phyloP scores from a whole-genome alignment of 2,113 vertebrate genomes.

The Aspidoscelis tigris region DNA sequence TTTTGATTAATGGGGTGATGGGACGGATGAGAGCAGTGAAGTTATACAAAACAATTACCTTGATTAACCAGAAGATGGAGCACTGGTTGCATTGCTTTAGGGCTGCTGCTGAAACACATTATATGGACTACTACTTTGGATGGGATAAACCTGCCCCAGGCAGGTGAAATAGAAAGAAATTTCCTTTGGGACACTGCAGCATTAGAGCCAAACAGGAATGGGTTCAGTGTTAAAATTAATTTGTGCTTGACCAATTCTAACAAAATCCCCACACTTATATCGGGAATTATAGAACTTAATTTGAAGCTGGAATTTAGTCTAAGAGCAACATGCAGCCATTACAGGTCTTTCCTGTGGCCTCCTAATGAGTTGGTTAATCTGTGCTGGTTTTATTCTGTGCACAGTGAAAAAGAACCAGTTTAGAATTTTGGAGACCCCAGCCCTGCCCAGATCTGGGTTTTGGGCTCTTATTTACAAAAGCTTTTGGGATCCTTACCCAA shows the following conservation, averaged over 20 bases:
- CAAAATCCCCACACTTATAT: neutral
- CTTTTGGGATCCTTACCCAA: too few species aligned
- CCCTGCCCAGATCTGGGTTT: too few species aligned
- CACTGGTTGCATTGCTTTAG: conserved; percentile 10
- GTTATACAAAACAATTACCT: conserved; percentile 27
- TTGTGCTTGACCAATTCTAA: neutral
- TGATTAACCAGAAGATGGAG: conserved; percentile 61
- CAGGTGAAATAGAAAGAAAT: neutral
- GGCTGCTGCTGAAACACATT: neutral
- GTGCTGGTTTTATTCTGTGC: too few species aligned
- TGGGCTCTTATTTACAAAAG: too few species aligned
- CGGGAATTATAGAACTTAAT: neutral
- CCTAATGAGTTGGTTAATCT: too few species aligned
- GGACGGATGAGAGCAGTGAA: neutral
- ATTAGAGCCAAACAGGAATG: neutral
- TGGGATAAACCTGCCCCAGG: neutral
- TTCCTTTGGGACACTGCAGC: neutral
- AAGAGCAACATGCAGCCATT: too few species aligned
- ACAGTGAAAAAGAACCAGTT: too few species aligned
- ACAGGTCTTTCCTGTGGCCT: too few species aligned
- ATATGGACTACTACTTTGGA: neutral
- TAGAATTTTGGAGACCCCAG: too few species aligned
- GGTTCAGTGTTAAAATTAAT: neutral
- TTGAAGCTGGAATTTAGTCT: neutral
- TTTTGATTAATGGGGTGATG: too few species aligned